Evolutionary conservation across 2,888 invertebrate genomes (phyloP), one percentile per base, ranked within the genome.

Genomic region (Nebria salina): DNA sequence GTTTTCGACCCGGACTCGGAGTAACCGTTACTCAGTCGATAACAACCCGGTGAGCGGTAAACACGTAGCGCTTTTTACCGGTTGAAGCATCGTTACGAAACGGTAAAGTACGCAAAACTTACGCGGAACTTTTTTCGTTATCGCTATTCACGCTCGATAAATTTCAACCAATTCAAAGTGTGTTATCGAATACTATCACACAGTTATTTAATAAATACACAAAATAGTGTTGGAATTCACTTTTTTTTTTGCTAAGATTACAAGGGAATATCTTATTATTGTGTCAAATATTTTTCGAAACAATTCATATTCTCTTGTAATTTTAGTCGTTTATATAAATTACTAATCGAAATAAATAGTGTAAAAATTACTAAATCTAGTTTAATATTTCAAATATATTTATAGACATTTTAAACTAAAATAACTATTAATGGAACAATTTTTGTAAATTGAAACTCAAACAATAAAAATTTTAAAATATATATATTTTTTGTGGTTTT

Each of bases 1-100:
- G 75, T 68, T 79, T 75, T 75, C 79, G 79, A 79, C 54, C 54
- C 66, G 75, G 25, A 68, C 25, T 25, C 66, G 75, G 68, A 72
- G 79, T 75, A 75, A 68, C 74, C n/a, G 43, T 68, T 34, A 43
- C 75, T 79, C 79, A 79, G 79, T 79, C 79, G 75, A 79, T 79
- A 79, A 75, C 75, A 54, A 34, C 34, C 66, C 42, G 74, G 74
- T 74, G 74, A 68, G 66, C 79, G 66, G 79, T 20, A 41, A 79
- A 65, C 75, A 79, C 79, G 79, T 20, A 68, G 75, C 72, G 76
- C 54, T 43, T 54, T 54, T 73, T 78, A 20, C 78, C 65, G 66
- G 20, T 64, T 11, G 25, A 25, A 70, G 25, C 70, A 13, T 26
- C 70, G 70, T 25, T 34, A 34, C 26, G 26, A 70, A 70, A 7